phyloP scores from a whole-genome alignment of 2,113 vertebrate species.

The Cacatua alba region DNA sequence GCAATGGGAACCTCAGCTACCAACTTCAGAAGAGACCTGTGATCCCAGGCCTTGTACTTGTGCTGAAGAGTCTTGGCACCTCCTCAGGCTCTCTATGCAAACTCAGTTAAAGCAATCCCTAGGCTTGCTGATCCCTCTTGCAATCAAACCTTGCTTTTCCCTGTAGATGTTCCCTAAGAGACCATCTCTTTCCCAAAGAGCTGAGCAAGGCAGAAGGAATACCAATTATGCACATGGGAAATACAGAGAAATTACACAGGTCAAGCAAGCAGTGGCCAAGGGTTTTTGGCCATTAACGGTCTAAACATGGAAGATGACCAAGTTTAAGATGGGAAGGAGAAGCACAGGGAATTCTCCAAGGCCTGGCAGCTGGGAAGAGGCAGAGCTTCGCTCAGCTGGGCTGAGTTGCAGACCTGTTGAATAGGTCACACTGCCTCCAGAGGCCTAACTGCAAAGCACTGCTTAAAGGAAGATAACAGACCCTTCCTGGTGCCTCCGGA shows the following conservation, averaged over 20 bases:
- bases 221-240: fast-evolving
- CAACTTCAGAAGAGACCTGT: not conserved
- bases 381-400: not conserved
- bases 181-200: not conserved
- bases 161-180: not conserved
- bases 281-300: too few relatives aligned
- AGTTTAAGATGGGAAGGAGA: not conserved
- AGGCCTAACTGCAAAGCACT: not conserved
- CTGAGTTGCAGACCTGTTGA: constrained; percentile 32
- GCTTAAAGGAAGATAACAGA: not conserved
- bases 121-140: not conserved
- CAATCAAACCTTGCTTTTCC: not conserved
- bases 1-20: not conserved
- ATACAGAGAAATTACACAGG: not conserved
- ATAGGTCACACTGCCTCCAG: not conserved
- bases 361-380: not conserved
- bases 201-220: not conserved
- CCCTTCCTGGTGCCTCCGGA: constrained; percentile 7
- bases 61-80: not conserved
- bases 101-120: not conserved
- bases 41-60: not conserved
- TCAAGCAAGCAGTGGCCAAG: not conserved
- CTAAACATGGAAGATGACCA: not conserved
- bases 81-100: not conserved
- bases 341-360: not conserved